phyloP scores from a whole-genome alignment of 2,113 vertebrate species.

The Crotalus viridis region DNA sequence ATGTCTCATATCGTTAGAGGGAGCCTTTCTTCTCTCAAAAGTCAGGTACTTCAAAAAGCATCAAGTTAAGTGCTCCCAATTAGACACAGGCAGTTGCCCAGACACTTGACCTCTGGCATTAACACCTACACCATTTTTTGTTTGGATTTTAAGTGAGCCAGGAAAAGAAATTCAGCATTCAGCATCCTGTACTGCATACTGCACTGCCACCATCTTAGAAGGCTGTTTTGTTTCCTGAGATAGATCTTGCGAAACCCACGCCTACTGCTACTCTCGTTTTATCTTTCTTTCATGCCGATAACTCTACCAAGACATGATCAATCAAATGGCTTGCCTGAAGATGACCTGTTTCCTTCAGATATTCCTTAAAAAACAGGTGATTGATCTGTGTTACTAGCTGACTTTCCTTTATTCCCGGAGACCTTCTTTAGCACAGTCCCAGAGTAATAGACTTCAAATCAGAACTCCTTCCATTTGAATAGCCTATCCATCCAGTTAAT shows the following conservation, averaged over 20 bases:
- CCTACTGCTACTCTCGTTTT: no score
- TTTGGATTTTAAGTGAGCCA: not conserved
- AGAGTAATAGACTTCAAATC: conserved; percentile 19
- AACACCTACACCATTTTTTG: not conserved
- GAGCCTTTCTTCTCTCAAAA: conserved; percentile 9
- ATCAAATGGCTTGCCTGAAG: not conserved
- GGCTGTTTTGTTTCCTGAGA: not conserved
- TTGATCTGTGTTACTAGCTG: not conserved
- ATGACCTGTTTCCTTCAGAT: not conserved
- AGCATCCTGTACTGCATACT: not conserved
- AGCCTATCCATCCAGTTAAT: not conserved
- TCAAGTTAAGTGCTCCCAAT: not conserved
- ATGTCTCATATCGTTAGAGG: not conserved
- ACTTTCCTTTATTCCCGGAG: not conserved
- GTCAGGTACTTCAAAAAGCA: not conserved
- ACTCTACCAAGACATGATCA: not conserved
- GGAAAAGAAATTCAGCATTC: not conserved
- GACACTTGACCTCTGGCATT: not conserved
- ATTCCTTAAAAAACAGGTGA: not conserved
- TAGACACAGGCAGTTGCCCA: not conserved
- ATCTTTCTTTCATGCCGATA: not conserved
- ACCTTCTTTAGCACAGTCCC: not conserved
- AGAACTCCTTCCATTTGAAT: not conserved
- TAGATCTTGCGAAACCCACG: not conserved
- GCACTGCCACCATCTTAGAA: not conserved